phyloP scores from a whole-genome alignment of 2,888 invertebrate species.

The Allacma fusca region DNA sequence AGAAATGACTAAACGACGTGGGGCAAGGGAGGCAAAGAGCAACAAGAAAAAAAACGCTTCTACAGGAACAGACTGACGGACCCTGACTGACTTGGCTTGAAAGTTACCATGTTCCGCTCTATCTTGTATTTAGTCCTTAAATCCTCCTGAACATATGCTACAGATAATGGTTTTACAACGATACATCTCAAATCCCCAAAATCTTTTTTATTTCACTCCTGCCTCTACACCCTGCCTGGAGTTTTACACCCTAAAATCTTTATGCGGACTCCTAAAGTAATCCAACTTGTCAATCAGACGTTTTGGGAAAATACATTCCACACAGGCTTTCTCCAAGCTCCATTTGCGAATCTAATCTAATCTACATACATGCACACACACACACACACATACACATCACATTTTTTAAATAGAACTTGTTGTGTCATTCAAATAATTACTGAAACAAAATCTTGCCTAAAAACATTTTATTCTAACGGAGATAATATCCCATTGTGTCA shows the following conservation, averaged over 20 bases:
- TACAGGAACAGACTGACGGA: slow-evolving; percentile 9
- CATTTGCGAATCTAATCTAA: neutral
- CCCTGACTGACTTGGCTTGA: neutral
- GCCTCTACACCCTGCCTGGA: neutral
- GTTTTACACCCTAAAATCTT: neutral
- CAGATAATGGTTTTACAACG: slow-evolving; percentile 32
- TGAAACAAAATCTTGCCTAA: too few relatives aligned
- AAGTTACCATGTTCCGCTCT: too few relatives aligned
- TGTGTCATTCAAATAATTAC: too few relatives aligned
- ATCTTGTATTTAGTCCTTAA: slow-evolving; percentile 20
- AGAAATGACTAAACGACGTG: too few relatives aligned
- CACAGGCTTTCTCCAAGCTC: neutral
- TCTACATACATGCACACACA: neutral
- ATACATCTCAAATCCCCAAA: neutral
- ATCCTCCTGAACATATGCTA: slow-evolving; percentile 28
- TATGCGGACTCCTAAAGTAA: neutral
- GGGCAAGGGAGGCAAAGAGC: too few relatives aligned
- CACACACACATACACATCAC: too few relatives aligned
- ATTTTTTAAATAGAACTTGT: too few relatives aligned
- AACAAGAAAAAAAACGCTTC: neutral
- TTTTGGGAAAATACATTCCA: neutral
- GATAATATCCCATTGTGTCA: too few relatives aligned
- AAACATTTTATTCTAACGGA: too few relatives aligned
- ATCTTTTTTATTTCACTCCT: slow-evolving; percentile 1
- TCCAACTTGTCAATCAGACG: neutral